phyloP scores from a whole-genome alignment of 2,113 vertebrate species.

The Lota lota region DNA sequence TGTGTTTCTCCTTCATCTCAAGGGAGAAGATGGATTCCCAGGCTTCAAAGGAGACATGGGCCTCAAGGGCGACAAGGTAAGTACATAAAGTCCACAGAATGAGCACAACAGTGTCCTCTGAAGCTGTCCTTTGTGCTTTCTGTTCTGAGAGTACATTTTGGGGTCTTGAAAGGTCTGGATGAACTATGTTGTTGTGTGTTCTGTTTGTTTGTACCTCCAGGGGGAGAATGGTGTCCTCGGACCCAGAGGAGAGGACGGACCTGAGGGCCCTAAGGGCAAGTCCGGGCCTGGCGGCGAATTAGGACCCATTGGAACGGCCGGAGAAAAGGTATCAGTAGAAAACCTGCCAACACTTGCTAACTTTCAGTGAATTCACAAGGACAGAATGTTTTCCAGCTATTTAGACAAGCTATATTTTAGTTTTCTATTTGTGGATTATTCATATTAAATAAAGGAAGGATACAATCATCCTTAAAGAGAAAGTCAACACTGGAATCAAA shows the following conservation, averaged over 20 bases:
- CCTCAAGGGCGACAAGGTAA: constrained; percentile 93
- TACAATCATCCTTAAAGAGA: too few species aligned
- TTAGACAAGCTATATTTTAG: too few species aligned
- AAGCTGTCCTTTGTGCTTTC: too few species aligned
- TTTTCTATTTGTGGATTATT: too few species aligned
- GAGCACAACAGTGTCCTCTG: neutral
- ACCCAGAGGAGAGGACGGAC: constrained; percentile 90
- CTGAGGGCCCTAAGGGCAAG: constrained; percentile 95
- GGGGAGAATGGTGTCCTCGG: constrained; percentile 87
- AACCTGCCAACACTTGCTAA: too few species aligned
- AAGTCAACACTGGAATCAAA: too few species aligned
- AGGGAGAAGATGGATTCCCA: constrained; percentile 98
- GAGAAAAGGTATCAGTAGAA: constrained; percentile 86
- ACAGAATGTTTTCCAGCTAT: too few species aligned
- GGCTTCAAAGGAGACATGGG: constrained; percentile 99
- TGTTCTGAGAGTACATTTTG: neutral
- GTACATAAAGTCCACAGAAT: constrained; percentile 16
- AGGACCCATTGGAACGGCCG: constrained; percentile 84
- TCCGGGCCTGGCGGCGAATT: constrained; percentile 86
- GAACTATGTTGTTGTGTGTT: neutral
- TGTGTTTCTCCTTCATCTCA: constrained; percentile 31
- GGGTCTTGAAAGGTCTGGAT: neutral
- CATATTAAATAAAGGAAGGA: too few species aligned
- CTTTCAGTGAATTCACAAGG: too few species aligned
- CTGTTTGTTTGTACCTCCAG: constrained; percentile 59